Base-by-base conservation (phyloP, 2,113 vertebrate genomes). In the Myiagra hebetior region DNA sequence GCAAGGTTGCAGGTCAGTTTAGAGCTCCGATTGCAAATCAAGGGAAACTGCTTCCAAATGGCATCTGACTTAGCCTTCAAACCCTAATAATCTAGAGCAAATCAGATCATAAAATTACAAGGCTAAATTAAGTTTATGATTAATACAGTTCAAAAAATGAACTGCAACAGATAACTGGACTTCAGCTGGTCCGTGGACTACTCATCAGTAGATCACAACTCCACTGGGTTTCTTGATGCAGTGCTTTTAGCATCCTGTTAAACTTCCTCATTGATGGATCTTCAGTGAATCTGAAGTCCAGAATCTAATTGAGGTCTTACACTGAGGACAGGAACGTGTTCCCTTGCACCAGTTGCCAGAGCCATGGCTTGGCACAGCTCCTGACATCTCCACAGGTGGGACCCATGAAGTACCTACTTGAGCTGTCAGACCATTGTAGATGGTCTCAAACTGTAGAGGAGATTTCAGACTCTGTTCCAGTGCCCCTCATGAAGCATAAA, bases 11-110 rank as follows among this genome's bases (percentile, higher is more conserved):
- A 96, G 83, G 91, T 95, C 93, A 93, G 62, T 91, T 95, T 75
- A 82, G 56, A 95, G 81, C 93, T 50, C 72, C 37, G 5, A 87
- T 31, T 91, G 76, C 76, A 96, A 93, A 92, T 92, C 91, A 94
- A 85, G 83, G 26, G 31, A 96, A 94, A 93, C 89, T 86, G 78
- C 82, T 95, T 93, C 70, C 42, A 76, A 78, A 90, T 57, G 85
- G 75, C 68, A 90, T 86, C 87, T 86, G 87, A 59, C 64, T 83
- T 93, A 88, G 92, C 90, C 95, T 96, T 95, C 82, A 96, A 93
- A 84, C 82, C 26, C 56, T 90, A 91, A 84, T 91, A 96, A 93
- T 91, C 75, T 74, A 67, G 39, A 93, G 76, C 77, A 95, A 93
- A 93, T 91, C 89, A 52, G 47, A 91, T 86, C 1, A 0, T 81